A percentile compares a stretch with the other conserved stretches of the same genome.
These are phyloP conservation scores for Labia minor DNA, from an alignment of 2,888 invertebrate species.

Conservation along the genomic window DNA sequence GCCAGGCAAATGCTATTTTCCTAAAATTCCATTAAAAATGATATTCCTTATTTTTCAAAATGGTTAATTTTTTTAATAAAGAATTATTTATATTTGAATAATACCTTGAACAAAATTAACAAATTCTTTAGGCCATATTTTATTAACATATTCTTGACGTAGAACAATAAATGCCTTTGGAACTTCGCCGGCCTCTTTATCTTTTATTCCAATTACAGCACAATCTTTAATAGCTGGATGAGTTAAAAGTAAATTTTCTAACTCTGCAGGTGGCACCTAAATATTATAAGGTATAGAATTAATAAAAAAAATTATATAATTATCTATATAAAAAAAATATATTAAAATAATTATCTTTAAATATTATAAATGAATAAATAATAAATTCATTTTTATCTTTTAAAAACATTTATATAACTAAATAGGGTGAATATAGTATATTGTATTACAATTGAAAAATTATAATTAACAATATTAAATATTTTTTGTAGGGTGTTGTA, in stretches of 20 bases:
- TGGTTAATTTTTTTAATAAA: not conserved
- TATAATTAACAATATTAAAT: no score
- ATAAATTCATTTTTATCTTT: no score
- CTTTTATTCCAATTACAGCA: constrained; percentile 68
- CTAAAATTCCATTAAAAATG: no score
- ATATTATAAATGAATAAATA: not conserved
- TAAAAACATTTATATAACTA: no score
- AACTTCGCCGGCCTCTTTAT: constrained; percentile 61
- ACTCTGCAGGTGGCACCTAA: constrained; percentile 77
- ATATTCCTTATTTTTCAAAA: no score
- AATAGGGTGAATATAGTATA: no score
- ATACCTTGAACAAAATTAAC: constrained; percentile 39
- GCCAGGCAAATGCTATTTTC: no score
- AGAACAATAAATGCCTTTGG: constrained; percentile 65
- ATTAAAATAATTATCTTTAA: not conserved
- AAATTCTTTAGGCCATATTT: constrained; percentile 26
- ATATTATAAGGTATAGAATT: not conserved
- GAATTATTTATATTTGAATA: constrained; percentile 15
- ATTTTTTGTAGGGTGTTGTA: no score
- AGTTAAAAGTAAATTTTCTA: constrained; percentile 65
- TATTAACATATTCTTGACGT: constrained; percentile 28
- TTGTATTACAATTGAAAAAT: no score
- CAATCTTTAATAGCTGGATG: constrained; percentile 62
- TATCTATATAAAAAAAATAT: constrained; percentile 14
- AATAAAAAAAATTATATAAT: no score